Percentiles rank a stretch among this genome's conserved stretches.
phyloP scores from a whole-genome alignment of 2,797 vertebrate genomes.

The Ambastaia sidthimunki region DNA sequence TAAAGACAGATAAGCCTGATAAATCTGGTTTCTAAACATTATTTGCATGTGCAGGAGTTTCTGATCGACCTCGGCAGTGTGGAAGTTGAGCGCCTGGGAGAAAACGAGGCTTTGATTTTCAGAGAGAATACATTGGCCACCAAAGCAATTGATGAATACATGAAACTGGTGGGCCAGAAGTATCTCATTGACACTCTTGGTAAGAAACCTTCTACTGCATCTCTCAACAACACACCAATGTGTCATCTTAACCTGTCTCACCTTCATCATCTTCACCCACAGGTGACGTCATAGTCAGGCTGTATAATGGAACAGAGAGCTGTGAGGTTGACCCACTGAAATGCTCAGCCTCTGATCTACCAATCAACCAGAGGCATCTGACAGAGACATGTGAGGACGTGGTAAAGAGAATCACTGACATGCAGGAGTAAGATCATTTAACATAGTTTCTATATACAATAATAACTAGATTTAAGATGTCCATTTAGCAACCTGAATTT shows the following conservation, averaged over 20 bases:
- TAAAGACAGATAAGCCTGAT: neutral
- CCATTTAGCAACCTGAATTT: neutral
- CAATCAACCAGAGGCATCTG: constrained; percentile 81
- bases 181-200: constrained; percentile 92
- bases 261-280: constrained; percentile 36
- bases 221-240: neutral
- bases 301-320: constrained; percentile 80
- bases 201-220: constrained; percentile 59
- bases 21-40: neutral
- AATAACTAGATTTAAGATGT: neutral
- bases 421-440: constrained; percentile 80
- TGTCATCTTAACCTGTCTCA: constrained; percentile 8
- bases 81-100: constrained; percentile 89
- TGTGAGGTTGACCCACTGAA: constrained; percentile 91
- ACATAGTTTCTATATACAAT: neutral
- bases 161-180: constrained; percentile 95
- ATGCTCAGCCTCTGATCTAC: constrained; percentile 80
- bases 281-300: constrained; percentile 83
- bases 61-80: constrained; percentile 87
- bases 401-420: constrained; percentile 81
- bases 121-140: constrained; percentile 95
- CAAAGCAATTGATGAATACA: constrained; percentile 97
- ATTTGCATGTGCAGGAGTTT: constrained; percentile 80
- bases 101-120: constrained; percentile 90
- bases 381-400: constrained; percentile 84